Evolutionary conservation across 2,113 vertebrate species (phyloP), one percentile per base, ranked within the genome.

Genomic region (Serinus canaria): DNA sequence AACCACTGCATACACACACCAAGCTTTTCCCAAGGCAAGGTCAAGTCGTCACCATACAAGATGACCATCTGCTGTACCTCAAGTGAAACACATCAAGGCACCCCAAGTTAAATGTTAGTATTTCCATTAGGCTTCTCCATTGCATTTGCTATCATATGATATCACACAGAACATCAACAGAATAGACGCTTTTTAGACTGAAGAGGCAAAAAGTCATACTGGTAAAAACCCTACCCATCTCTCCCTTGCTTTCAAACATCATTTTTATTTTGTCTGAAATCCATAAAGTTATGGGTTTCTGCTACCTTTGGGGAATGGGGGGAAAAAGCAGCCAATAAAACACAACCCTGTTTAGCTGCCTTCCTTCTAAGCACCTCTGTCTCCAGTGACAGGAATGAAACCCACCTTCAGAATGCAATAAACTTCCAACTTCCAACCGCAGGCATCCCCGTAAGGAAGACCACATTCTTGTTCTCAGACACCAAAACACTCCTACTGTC

Each of bases 391-490:
- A 72, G 58, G 25, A 83, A 55, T 7, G 25, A 91, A 95, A 53
- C 2, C 6, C 37, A 68, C 44, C 22, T 53, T 89, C 35, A 82
- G 37, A 87, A 89, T 13, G 28, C 35, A 83, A 72, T 44, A 68
- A 87, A 79, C n/a, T 49, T n/a, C 49, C 0, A 1, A 60, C 31
- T 82, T 89, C 49, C 64, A 68, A 76, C n/a, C 0, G 0, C 19
- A 68, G 66, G 41, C 27, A 1, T 8, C 35, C 63, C 47, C 41
- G 6, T 5, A 67, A 64, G 31, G 50, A 75, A 83, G 27, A 86
- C 35, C 18, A 53, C 20, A 58, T 37, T 76, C 27, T 74, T 44
- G 22, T 66, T 83, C 52, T 82, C 62, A 82, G 69, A 66, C 56
- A 81, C 53, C 4, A 17, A 68, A 93, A 46, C 53, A 84, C 8